Percentiles rank a stretch among this genome's conserved stretches.
These are phyloP conservation scores for Xestia xanthographa DNA, from an alignment of 2,888 invertebrate genomes.

Conservation along the genomic window DNA sequence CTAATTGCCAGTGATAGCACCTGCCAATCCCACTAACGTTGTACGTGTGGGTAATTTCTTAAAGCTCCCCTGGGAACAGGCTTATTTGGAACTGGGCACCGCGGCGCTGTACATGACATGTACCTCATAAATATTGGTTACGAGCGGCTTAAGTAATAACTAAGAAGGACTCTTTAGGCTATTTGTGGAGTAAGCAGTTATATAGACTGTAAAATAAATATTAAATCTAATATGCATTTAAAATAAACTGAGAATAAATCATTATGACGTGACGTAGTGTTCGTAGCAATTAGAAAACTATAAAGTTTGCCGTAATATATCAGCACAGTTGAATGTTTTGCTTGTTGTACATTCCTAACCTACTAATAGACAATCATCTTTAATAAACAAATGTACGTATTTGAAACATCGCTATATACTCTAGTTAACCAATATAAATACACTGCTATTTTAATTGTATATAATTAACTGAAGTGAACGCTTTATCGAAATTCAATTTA, in stretches of 20 bases:
- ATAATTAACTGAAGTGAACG: constrained; percentile 43
- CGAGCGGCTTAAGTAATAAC: constrained; percentile 25
- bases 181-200: constrained; percentile 23
- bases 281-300: constrained; percentile 44
- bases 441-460: constrained; percentile 40
- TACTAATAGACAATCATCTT: constrained; percentile 15
- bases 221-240: background rate
- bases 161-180: constrained; percentile 17
- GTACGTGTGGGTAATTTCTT: constrained; percentile 55
- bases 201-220: constrained; percentile 7
- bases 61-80: constrained; percentile 44
- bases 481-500: constrained; percentile 50
- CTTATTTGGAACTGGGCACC: constrained; percentile 52
- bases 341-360: constrained; percentile 23
- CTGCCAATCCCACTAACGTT: constrained; percentile 53
- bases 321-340: constrained; percentile 1
- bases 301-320: constrained; percentile 19
- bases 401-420: constrained; percentile 9
- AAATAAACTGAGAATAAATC: constrained; percentile 29
- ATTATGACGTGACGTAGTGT: constrained; percentile 29
- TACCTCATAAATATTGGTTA: constrained; percentile 52
- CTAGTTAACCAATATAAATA: constrained; percentile 29
- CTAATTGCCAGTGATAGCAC: constrained; percentile 57
- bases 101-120: constrained; percentile 26
- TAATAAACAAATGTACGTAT: background rate